phyloP scores from a whole-genome alignment of 2,888 invertebrate genomes.

The Erebia aethiops region DNA sequence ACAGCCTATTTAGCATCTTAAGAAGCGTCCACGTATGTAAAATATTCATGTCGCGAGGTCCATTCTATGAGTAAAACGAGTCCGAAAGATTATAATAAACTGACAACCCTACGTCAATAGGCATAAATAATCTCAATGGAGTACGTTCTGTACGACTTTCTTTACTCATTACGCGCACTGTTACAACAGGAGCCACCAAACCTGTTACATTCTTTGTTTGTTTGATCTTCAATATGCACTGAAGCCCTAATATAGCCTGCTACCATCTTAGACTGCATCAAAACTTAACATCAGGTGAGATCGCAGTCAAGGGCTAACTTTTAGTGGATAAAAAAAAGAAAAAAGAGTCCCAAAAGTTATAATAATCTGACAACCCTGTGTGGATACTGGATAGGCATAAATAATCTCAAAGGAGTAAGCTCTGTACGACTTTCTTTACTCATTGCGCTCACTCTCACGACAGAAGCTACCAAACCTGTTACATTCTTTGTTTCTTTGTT shows the following conservation, averaged over 20 bases:
- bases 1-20: no score
- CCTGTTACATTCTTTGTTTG: constrained; percentile 53
- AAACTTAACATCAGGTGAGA: no score
- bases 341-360: no score
- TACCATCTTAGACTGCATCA: no score
- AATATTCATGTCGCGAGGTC: no score
- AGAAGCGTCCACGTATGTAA: no score
- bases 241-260: constrained; percentile 37
- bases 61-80: no score
- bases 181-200: constrained; percentile 61
- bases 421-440: background rate
- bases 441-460: constrained; percentile 54
- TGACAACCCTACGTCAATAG: background rate
- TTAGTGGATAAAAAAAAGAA: no score
- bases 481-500: constrained; percentile 36
- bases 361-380: background rate
- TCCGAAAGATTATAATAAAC: no score
- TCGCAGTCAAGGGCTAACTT: no score
- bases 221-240: constrained; percentile 44
- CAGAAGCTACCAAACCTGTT: constrained; percentile 68
- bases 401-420: background rate
- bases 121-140: background rate
- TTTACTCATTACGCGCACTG: constrained; percentile 46
- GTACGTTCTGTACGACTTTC: background rate
- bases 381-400: background rate